Base-by-base conservation (phyloP, 37 sponge, comb jelly and placozoan species). In the Haliclona indistincta region DNA sequence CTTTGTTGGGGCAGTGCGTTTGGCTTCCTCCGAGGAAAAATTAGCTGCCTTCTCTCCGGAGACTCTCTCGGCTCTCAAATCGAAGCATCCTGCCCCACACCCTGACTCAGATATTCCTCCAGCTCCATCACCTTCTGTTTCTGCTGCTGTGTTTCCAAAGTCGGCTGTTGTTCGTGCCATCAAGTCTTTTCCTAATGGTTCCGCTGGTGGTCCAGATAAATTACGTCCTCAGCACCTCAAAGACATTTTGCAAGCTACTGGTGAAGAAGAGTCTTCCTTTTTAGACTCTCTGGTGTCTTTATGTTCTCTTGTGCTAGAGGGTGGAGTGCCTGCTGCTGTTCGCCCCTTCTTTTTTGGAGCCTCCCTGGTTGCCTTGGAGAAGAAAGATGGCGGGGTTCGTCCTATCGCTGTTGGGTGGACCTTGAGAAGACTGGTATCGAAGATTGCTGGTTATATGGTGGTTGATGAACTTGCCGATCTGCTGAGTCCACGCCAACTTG, bases 321-420 rank as follows among this genome's bases (percentile, higher is more conserved):
- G 74, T 22, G 54, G 34, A 43, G 61, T 40, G 13, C 84, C 84
- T 51, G 36, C 35, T 23, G 15, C 61, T 2, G 41, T 76, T 20
- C 41, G 77, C 23, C 77, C 70, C 38, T 49, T 70, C 64, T 61
- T 84, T 13, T 76, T 76, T 62, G 84, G 84, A 51, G 77, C 84
- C 28, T 43, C 38, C 49, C 32, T 84, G n/a, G 56, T 56, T 7
- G 77, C 83, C 8, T 38, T 74, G 6, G 33, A 38, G 13, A 82
- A 67, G 43, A 66, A 74, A 53, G 68, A 67, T 75, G 76, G 83
- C n/a, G n/a, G n/a, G n/a, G n/a, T n/a, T n/a, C n/a, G n/a, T n/a
- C n/a, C n/a, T n/a, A n/a, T n/a, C n/a, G 83, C 83, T 34, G 71
- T 82, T 35, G 83, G 76, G 4, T 34, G 74, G 5, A 67, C 76